These are phyloP conservation scores for Gymnocypris eckloni DNA, from an alignment of 2,797 vertebrate species.

Conservation along the genomic window DNA sequence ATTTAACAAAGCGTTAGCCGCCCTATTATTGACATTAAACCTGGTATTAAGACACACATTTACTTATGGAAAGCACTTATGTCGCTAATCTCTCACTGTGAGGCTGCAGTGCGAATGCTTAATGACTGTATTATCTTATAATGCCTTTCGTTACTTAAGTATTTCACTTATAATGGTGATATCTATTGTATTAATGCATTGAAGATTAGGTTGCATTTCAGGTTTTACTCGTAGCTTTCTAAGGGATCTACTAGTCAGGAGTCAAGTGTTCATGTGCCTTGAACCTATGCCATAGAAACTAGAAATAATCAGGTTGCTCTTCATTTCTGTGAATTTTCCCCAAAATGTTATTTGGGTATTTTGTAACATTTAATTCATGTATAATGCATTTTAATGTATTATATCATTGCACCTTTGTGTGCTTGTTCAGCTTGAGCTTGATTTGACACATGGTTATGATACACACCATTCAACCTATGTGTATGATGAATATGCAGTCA, in stretches of 20 bases:
- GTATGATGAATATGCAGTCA: background rate
- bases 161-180: background rate
- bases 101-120: background rate
- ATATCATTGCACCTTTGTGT: no score
- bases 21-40: conserved; percentile 47
- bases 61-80: conserved; percentile 49
- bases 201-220: background rate
- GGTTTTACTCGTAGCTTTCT: background rate
- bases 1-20: conserved; percentile 60
- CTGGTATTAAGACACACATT: conserved; percentile 48
- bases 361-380: background rate
- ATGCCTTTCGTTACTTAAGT: background rate
- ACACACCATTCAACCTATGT: background rate
- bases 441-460: background rate
- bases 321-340: background rate
- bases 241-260: background rate
- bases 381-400: background rate
- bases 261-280: background rate
- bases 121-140: conserved; percentile 1
- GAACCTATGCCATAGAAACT: background rate
- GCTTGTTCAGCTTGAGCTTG: background rate
- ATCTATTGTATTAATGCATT: background rate
- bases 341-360: background rate
- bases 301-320: background rate
- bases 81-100: conserved; percentile 54